Conservation (phyloP, 2,888 invertebrate species). For the Leptura quadrifasciata region DNA sequence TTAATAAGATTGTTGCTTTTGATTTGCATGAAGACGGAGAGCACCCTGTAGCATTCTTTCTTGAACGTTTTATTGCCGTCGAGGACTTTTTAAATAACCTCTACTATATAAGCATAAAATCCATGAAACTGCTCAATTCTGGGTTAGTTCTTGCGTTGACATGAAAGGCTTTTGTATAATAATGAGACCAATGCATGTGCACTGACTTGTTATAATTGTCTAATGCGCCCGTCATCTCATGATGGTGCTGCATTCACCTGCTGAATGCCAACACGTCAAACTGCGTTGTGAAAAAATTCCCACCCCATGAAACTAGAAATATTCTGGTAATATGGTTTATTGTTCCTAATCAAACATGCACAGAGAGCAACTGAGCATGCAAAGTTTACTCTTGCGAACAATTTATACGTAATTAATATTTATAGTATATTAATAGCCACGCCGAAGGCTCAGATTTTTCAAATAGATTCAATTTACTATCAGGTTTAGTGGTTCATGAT, state of each 20-base stretch:
- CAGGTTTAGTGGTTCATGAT: no score
- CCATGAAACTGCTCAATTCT: neutral
- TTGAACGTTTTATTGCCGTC: no score
- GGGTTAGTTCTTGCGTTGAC: conserved; percentile 25
- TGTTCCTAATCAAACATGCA: conserved; percentile 16
- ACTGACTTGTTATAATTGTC: conserved; percentile 44
- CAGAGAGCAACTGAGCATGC: neutral
- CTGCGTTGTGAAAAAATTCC: conserved; percentile 23
- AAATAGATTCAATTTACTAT: no score
- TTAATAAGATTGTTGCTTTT: no score
- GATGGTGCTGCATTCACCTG: conserved; percentile 12
- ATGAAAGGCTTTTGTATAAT: conserved; percentile 33
- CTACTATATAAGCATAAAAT: no score
- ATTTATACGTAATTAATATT: neutral
- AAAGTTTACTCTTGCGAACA: neutral
- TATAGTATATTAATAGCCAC: neutral
- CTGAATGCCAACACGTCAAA: conserved; percentile 5
- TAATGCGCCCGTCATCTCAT: conserved; percentile 31
- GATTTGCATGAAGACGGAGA: no score
- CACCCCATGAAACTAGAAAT: conserved; percentile 14
- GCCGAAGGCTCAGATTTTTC: neutral
- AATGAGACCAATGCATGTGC: conserved; percentile 43
- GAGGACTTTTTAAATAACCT: no score
- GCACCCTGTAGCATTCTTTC: no score
- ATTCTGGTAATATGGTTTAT: conserved; percentile 15